Evolutionary conservation across 2,113 vertebrate genomes (phyloP).

Genomic region (Syngnathus floridae): DNA sequence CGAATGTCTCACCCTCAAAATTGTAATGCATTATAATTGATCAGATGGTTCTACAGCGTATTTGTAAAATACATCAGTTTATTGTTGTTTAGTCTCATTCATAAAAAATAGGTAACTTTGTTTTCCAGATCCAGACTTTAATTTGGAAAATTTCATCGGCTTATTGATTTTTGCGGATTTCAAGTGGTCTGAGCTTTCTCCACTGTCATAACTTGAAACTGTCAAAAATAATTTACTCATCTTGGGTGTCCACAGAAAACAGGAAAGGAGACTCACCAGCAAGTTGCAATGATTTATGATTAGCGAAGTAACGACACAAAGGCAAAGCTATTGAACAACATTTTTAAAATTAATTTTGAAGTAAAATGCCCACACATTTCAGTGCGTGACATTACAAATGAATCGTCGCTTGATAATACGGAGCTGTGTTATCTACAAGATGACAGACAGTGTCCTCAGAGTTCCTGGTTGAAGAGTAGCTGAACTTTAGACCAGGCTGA

Average conservation of each 20-base stretch:
- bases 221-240: not conserved
- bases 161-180: not conserved
- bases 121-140: not conserved
- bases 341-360: not conserved
- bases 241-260: not conserved
- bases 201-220: not conserved
- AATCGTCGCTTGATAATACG: not conserved
- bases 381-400: not conserved
- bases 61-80: not conserved
- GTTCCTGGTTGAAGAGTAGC: slow-evolving; percentile 17
- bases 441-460: slow-evolving; percentile 15
- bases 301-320: not conserved
- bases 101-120: not conserved
- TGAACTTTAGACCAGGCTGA: slow-evolving; percentile 20
- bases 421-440: not conserved
- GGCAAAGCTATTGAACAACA: not conserved
- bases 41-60: too few relatives aligned
- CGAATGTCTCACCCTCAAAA: too few relatives aligned
- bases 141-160: not conserved
- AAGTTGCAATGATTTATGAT: not conserved
- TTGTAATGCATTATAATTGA: not conserved
- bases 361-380: not conserved
- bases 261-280: not conserved
- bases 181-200: not conserved
- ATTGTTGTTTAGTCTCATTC: not conserved